A percentile compares a stretch with the other conserved stretches of the same genome.
These are phyloP conservation scores for Lepidostoma basale DNA, from an alignment of 1,140 invertebrate species.

Conservation along the genomic window DNA sequence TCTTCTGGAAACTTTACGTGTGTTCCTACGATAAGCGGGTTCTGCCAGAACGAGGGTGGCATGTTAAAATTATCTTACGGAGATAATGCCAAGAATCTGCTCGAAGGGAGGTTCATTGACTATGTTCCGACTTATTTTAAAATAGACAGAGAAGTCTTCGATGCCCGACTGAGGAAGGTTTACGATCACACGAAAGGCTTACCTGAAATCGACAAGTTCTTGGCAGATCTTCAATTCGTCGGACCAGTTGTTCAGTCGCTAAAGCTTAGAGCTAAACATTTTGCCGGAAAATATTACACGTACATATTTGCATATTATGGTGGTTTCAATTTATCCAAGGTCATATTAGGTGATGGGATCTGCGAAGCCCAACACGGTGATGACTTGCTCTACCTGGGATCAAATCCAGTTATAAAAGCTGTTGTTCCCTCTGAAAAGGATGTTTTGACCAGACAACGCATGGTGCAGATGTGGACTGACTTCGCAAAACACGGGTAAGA, in stretches of 20 bases:
- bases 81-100: constrained; percentile 46
- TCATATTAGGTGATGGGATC: constrained; percentile 49
- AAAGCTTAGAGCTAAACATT: not conserved
- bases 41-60: constrained; percentile 54
- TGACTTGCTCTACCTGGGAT: constrained; percentile 53
- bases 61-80: constrained; percentile 45
- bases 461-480: constrained; percentile 59
- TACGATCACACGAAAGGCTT: constrained; percentile 49
- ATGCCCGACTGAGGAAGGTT: constrained; percentile 48
- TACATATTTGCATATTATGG: constrained; percentile 55
- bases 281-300: constrained; percentile 52
- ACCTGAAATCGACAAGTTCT: constrained; percentile 52
- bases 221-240: constrained; percentile 54
- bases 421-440: constrained; percentile 49
- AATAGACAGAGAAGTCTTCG: constrained; percentile 48
- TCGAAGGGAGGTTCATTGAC: constrained; percentile 50
- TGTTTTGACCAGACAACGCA: constrained; percentile 49
- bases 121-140: constrained; percentile 50
- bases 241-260: constrained; percentile 51
- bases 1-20: constrained; percentile 51
- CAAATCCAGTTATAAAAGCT: constrained; percentile 44
- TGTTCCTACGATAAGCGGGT: constrained; percentile 53
- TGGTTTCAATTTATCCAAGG: constrained; percentile 54
- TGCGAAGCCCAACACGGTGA: constrained; percentile 54
- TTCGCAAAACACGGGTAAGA: constrained; percentile 60